Conservation (phyloP, 2,888 invertebrate species). For the Agonopterix alstromeriana region DNA sequence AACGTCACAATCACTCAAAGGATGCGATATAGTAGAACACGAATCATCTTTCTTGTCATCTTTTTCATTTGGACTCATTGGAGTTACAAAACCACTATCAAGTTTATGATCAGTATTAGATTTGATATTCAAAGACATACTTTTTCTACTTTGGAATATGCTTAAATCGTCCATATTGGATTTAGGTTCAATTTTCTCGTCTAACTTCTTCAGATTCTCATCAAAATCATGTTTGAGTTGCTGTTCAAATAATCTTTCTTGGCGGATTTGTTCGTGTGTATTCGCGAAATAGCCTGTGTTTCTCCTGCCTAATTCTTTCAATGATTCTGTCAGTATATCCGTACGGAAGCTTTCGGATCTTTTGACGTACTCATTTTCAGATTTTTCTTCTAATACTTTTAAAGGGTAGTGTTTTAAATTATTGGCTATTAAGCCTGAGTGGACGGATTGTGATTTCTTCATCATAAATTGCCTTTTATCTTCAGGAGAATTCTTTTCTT, state of each 20-base stretch:
- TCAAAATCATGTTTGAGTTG: conserved; percentile 68
- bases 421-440: conserved; percentile 53
- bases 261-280: conserved; percentile 81
- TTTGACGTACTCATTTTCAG: conserved; percentile 46
- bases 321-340: conserved; percentile 57
- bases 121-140: conserved; percentile 57
- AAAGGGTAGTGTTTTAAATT: conserved; percentile 50
- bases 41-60: conserved; percentile 55
- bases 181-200: conserved; percentile 40
- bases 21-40: conserved; percentile 77
- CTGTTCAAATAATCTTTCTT: conserved; percentile 74
- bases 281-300: conserved; percentile 79
- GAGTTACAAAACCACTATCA: conserved; percentile 82
- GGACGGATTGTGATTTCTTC: conserved; percentile 67
- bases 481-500: conserved; percentile 30
- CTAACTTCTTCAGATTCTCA: conserved; percentile 53
- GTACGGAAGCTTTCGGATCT: conserved; percentile 46
- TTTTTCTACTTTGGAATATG: conserved; percentile 49
- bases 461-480: conserved; percentile 47
- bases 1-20: conserved; percentile 86
- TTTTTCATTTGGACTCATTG: conserved; percentile 70
- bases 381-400: conserved; percentile 70
- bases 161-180: conserved; percentile 48
- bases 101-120: conserved; percentile 4
- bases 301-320: conserved; percentile 44